A percentile compares a stretch with the other conserved stretches of the same genome.
Evolutionary conservation across 2,113 vertebrate species (phyloP).

Genomic region (Clupea harengus): DNA sequence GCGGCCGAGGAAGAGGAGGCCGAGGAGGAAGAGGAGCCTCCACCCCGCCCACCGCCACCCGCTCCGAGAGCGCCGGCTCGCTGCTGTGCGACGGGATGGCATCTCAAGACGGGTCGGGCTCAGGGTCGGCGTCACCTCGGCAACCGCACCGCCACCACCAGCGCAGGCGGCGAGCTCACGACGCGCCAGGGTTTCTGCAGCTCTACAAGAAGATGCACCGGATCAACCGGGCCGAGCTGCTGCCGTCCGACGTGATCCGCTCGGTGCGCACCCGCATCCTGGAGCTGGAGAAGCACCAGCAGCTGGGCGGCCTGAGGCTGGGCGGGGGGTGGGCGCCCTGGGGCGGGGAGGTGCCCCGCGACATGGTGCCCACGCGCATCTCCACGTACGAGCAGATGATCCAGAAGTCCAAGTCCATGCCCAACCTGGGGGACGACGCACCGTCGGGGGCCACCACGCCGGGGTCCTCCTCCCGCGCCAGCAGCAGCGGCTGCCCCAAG

Average conservation of each 20-base stretch:
- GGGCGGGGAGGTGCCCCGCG: conserved; percentile 77
- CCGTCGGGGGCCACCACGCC: conserved; percentile 59
- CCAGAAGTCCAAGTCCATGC: conserved; percentile 87
- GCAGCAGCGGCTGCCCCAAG: conserved; percentile 72
- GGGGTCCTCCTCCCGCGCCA: conserved; percentile 77
- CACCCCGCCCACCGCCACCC: conserved; percentile 76
- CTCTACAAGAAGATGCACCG: conserved; percentile 87
- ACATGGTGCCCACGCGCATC: conserved; percentile 84
- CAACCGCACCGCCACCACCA: too few relatives aligned
- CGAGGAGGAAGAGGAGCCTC: conserved; percentile 70
- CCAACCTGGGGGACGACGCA: conserved; percentile 78
- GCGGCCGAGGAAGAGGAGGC: conserved; percentile 4
- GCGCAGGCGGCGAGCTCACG: conserved; percentile 57
- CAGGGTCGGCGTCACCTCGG: too few relatives aligned
- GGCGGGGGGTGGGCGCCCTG: conserved; percentile 40
- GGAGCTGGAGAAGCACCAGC: conserved; percentile 69
- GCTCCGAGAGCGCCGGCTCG: conserved; percentile 78
- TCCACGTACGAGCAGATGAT: conserved; percentile 86
- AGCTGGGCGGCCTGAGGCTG: not conserved
- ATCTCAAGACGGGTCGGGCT: too few relatives aligned
- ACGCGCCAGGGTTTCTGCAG: conserved; percentile 79
- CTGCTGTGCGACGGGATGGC: conserved; percentile 66
- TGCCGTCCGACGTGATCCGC: conserved; percentile 80
- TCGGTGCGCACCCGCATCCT: conserved; percentile 82
- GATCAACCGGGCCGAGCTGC: conserved; percentile 81